Evolutionary conservation across 1,140 invertebrate species (phyloP).

Genomic region (Stenopsyche tienmushanensis): DNA sequence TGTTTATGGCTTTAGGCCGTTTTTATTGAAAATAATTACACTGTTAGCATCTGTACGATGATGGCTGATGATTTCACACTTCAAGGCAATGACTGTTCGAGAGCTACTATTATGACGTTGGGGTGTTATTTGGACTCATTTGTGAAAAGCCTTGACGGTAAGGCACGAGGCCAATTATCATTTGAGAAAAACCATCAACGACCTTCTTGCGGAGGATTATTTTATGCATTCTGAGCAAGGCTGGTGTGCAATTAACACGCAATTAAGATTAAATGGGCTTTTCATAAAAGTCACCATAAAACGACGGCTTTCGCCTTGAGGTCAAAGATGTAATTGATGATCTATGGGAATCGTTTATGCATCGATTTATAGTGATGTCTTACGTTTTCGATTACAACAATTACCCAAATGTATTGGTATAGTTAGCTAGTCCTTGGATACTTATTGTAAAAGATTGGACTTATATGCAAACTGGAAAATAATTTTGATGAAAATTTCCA

Average conservation of each 20-base stretch:
- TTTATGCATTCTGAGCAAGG: not conserved
- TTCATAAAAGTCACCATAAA: not conserved
- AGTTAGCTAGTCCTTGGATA: not conserved
- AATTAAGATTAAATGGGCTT: not conserved
- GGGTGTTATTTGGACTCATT: too few relatives aligned
- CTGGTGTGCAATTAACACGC: not conserved
- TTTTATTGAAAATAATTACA: constrained; percentile 21
- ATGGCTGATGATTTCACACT: constrained; percentile 3
- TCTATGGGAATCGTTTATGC: too few relatives aligned
- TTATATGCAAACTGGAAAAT: not conserved
- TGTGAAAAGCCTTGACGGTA: too few relatives aligned
- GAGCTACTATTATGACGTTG: too few relatives aligned
- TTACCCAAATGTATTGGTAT: not conserved
- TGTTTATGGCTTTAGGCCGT: not conserved
- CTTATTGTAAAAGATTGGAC: not conserved
- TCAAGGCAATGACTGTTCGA: too few relatives aligned
- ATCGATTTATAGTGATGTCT: too few relatives aligned
- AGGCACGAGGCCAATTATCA: too few relatives aligned
- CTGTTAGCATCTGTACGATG: not conserved
- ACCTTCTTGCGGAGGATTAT: not conserved
- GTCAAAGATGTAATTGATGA: too few relatives aligned
- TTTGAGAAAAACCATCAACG: too few relatives aligned
- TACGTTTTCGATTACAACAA: not conserved
- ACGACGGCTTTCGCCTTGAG: too few relatives aligned
- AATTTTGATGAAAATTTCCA: not conserved